Percentiles rank a stretch among this genome's conserved stretches.
phyloP scores from a whole-genome alignment of 2,113 vertebrate genomes.

The Strix aluco region DNA sequence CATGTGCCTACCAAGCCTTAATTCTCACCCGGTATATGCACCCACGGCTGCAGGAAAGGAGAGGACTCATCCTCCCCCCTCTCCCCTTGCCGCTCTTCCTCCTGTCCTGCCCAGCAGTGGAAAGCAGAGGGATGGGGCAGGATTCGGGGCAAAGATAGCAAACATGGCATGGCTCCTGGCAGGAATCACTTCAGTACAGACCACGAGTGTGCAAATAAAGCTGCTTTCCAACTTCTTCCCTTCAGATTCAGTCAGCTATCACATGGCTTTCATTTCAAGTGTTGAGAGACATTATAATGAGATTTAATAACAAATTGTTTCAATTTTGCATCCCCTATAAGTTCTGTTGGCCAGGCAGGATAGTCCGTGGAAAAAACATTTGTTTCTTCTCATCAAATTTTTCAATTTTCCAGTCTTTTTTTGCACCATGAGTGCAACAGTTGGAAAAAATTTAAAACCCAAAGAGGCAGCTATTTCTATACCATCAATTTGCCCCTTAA shows the following conservation, averaged over 20 bases:
- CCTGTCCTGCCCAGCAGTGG: background rate
- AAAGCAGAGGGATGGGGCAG: background rate
- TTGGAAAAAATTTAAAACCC: slow-evolving; percentile 45
- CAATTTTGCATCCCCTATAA: background rate
- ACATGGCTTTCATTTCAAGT: background rate
- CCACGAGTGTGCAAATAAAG: background rate
- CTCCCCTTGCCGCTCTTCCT: background rate
- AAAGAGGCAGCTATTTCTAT: slow-evolving; percentile 53
- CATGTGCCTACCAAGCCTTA: background rate
- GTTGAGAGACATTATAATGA: slow-evolving; percentile 35
- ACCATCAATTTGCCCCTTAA: slow-evolving; percentile 64
- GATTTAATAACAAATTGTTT: slow-evolving; percentile 48
- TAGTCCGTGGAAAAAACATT: background rate
- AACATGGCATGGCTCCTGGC: background rate
- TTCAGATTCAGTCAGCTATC: background rate
- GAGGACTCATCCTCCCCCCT: background rate
- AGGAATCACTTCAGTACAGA: background rate
- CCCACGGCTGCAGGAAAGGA: background rate
- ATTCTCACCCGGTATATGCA: background rate
- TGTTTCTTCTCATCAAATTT: background rate
- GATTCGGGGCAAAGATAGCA: background rate
- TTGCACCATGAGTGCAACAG: background rate
- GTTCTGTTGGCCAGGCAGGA: background rate
- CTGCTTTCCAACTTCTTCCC: background rate
- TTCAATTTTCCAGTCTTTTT: background rate